Evolutionary conservation across 1,140 invertebrate species (phyloP), one percentile per base, ranked within the genome.

Genomic region (Solenopsis invicta): DNA sequence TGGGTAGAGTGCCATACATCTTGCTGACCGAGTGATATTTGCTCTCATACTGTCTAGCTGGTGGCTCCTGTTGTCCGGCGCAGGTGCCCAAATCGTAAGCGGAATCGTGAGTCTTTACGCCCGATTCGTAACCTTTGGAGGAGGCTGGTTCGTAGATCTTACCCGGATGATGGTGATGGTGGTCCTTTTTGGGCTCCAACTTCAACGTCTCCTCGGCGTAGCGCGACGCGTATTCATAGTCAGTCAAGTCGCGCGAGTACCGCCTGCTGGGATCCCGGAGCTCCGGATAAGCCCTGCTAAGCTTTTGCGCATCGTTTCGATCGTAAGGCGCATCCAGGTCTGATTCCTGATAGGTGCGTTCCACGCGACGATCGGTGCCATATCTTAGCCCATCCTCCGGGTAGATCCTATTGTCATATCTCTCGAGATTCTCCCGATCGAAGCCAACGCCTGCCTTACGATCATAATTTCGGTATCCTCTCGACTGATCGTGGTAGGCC

Each of bases 161-260:
- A 10, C 74, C 89, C 52, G 77, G 77, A 13, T 90, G 87, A 50
- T 87, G 89, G n/a, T 93, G 92, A 4, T 92, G 90, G 34, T 91
- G 91, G 16, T 95, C 93, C 56, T 95, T 95, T 62, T 95, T 95
- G 16, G 93, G 89, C 52, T 95, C 95, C 59, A 94, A 92, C 71
- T 95, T 95, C 8, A 95, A 75, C 10, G 94, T 95, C 41, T 95
- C 95, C 54, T 95, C 94, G 1, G 93, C 94, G 64, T 95, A 95
- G 4, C 94, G 86, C 0, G 93, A 89, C 9, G 93, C 92, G 84
- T 94, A 95, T 21, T 95, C 94, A 69, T 95, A 95, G 61, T 95
- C 94, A 37, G 92, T 92, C 18, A 95, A 71, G 54, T 95, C 95
- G 5, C 95, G 88, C 2, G 94, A 95, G 66, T 95, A 95, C 1